These are phyloP conservation scores for Coccyzus lansbergi DNA, from an alignment of 2,797 vertebrate species.

Conservation along the genomic window DNA sequence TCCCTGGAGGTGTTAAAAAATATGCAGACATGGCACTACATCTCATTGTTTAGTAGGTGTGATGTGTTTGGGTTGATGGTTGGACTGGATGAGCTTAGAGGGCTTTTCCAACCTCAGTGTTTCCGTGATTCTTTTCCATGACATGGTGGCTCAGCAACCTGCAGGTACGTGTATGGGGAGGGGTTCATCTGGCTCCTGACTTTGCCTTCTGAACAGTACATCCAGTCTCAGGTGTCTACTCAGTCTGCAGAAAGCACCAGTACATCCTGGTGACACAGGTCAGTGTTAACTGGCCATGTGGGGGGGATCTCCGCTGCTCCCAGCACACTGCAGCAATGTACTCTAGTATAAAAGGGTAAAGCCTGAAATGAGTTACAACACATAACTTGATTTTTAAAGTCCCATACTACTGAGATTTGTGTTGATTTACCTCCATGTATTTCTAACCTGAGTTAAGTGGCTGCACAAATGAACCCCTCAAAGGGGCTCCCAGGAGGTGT, in stretches of 20 bases:
- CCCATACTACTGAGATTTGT: background rate
- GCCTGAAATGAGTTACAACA: background rate
- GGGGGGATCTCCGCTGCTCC: background rate
- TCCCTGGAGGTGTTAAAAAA: too few relatives aligned
- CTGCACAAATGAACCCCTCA: background rate
- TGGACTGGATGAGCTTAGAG: too few relatives aligned
- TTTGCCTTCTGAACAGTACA: background rate
- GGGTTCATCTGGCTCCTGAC: background rate
- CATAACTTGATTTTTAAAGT: background rate
- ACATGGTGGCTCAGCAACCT: background rate
- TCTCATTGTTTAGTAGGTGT: too few relatives aligned
- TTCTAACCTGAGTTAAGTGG: background rate
- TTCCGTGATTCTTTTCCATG: too few relatives aligned
- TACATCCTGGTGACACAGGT: background rate
- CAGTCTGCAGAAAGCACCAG: background rate
- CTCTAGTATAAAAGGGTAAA: background rate
- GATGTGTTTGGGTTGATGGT: too few relatives aligned
- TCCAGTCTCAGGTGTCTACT: background rate
- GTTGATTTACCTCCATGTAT: background rate
- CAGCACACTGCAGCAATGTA: background rate
- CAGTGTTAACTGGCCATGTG: accelerated
- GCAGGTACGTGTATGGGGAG: accelerated
- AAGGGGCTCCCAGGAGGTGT: background rate
- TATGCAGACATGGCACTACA: too few relatives aligned
- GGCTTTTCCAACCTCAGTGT: too few relatives aligned